Base-by-base conservation (phyloP, 2,113 vertebrate species). In the Trematocara unimaculatum region DNA sequence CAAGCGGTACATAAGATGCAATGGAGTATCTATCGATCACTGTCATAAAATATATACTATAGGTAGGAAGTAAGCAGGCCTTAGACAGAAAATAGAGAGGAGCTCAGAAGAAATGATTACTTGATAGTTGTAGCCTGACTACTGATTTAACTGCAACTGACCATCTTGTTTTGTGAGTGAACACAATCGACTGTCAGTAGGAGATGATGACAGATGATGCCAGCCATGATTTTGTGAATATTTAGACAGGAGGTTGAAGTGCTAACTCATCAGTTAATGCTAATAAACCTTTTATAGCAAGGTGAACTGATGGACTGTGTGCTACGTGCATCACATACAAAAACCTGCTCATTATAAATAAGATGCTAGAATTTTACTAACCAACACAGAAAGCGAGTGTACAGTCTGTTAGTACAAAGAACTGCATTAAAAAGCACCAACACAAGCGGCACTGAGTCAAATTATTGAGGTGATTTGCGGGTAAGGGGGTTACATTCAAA, bases 381-480 rank as follows among this genome's bases (percentile, higher is more conserved):
- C 64, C 20, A 40, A 40, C 33, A 67, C 18, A 20, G 33, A 67
- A 40, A 20, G 33, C 3, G 1, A 26, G 64, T 45, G 12, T 23
- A 45, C 7, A 0, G 38, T 42, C 64, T 45, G 38, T 10, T 72
- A 72, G 64, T 45, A 45, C 8, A 45, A 10, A 15, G 20, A 72
- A 26, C 38, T 72, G 13, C 64, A 45, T 45, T 6, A 26, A 1
- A 45, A 72, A 45, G 7, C 11, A 26, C 12, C 20, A 23, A 45
- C 38, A 72, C n/a, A 45, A 72, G 64, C 20, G 42, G 38, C n/a
- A 1, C 7, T 23, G 20, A 20, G 13, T 70, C 35, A 70, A 70
- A 42, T 70, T 70, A 23, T 8, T 5, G 1, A 42, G 13, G 64
- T 9, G 38, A 72, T 23, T 0, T 23, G n/a, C 4, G 0, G 38